Conservation (phyloP, 2,888 invertebrate species). For the Cabera pusaria region DNA sequence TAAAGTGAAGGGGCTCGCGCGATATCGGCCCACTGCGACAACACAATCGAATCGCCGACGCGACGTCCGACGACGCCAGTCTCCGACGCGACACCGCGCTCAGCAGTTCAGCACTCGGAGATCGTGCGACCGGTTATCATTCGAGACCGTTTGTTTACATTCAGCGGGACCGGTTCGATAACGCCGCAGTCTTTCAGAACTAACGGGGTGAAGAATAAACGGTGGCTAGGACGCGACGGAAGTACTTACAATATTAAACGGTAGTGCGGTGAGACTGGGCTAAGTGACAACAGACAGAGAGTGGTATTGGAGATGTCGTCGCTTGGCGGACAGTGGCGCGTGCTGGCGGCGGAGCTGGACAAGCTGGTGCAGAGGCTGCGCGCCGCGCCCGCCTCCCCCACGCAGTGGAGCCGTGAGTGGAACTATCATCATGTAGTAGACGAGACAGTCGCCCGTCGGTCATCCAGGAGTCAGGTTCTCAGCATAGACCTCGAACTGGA, state of each 20-base stretch:
- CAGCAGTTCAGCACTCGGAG: too few relatives aligned
- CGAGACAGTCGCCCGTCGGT: too few relatives aligned
- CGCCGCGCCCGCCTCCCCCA: constrained; percentile 47
- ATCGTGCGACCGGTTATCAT: too few relatives aligned
- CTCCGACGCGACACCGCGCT: constrained; percentile 2
- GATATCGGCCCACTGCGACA: neutral
- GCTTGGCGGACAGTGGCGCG: constrained; percentile 69
- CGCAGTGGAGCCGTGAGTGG: constrained; percentile 76
- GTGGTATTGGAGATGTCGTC: constrained; percentile 54
- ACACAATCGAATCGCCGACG: constrained; percentile 4
- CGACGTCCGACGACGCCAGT: constrained; percentile 8
- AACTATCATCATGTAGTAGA: too few relatives aligned
- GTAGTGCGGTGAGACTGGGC: too few relatives aligned
- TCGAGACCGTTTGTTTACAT: neutral
- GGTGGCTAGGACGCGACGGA: too few relatives aligned
- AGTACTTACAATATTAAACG: too few relatives aligned
- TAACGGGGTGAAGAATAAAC: too few relatives aligned
- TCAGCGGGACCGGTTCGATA: neutral
- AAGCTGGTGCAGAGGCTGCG: constrained; percentile 65
- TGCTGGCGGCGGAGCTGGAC: constrained; percentile 62
- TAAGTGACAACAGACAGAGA: too few relatives aligned
- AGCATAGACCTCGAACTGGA: too few relatives aligned
- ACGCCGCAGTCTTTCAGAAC: too few relatives aligned
- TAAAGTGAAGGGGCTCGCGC: constrained; percentile 12
- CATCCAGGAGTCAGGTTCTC: too few relatives aligned